These are phyloP conservation scores for Desmophyllum pertusum DNA, from an alignment of 92 coral and sea anemone species.

Conservation along the genomic window DNA sequence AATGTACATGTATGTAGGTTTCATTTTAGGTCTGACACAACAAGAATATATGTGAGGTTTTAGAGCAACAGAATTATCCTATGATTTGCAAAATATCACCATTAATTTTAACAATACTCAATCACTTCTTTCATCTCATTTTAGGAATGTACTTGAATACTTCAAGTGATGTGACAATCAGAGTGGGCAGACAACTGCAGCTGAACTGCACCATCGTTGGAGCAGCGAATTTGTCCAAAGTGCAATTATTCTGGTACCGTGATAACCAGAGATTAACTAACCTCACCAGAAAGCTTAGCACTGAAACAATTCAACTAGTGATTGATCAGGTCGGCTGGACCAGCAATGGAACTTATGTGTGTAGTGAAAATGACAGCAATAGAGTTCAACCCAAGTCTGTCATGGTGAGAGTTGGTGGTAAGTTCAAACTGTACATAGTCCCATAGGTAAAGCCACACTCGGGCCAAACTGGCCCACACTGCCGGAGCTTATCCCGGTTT, in stretches of 20 bases:
- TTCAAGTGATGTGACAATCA: constrained; percentile 10
- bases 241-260: constrained; percentile 26
- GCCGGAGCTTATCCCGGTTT: no score
- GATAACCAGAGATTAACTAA: neutral
- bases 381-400: constrained; percentile 4
- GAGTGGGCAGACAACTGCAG: constrained; percentile 12
- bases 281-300: neutral
- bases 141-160: constrained; percentile 1
- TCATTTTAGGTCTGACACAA: no score
- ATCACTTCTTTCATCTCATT: neutral
- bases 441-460: no score
- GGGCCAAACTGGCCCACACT: no score
- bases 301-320: constrained; percentile 13
- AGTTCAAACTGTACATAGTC: neutral
- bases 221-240: constrained; percentile 2
- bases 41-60: no score
- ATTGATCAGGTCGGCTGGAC: constrained; percentile 18
- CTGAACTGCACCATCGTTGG: constrained; percentile 22
- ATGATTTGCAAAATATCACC: no score
- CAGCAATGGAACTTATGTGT: constrained; percentile 21
- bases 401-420: constrained; percentile 29
- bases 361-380: constrained; percentile 2
- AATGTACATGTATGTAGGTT: no score
- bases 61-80: no score
- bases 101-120: no score